Conservation (phyloP, 2,888 invertebrate genomes). For the Notocelia uddmanniana region DNA sequence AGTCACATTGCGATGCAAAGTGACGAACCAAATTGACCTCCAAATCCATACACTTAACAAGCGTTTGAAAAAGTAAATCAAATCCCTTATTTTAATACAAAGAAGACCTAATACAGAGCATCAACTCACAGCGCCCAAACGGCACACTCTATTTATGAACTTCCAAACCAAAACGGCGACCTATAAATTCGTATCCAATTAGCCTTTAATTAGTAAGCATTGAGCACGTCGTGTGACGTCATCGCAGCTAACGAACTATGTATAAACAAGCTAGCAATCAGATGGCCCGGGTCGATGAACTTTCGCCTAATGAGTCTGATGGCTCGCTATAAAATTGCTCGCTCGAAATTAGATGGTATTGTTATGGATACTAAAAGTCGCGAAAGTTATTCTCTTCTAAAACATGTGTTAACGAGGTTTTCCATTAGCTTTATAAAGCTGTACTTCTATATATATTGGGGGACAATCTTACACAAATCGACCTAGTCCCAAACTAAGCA, state of each 20-base stretch:
- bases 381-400: slow-evolving; percentile 10
- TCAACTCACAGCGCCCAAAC: slow-evolving; percentile 13
- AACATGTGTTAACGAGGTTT: slow-evolving; percentile 6
- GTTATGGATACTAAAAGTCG: slow-evolving; percentile 12
- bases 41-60: background rate
- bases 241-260: slow-evolving; percentile 51
- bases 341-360: slow-evolving; percentile 44
- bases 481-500: no score
- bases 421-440: background rate
- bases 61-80: background rate
- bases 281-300: slow-evolving; percentile 50
- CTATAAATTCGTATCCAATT: slow-evolving; percentile 54
- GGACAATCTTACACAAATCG: no score
- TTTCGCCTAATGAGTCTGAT: slow-evolving; percentile 60
- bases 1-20: background rate
- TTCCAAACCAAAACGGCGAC: slow-evolving; percentile 32
- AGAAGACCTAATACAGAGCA: slow-evolving; percentile 16
- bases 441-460: no score
- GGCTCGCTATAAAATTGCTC: slow-evolving; percentile 61
- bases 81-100: slow-evolving; percentile 5
- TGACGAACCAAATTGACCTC: background rate
- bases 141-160: background rate
- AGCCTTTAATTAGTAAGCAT: slow-evolving; percentile 56
- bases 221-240: slow-evolving; percentile 54
- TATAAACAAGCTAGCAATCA: slow-evolving; percentile 60